Evolutionary conservation across 2,113 vertebrate species (phyloP).

Genomic region (Empidonax traillii): DNA sequence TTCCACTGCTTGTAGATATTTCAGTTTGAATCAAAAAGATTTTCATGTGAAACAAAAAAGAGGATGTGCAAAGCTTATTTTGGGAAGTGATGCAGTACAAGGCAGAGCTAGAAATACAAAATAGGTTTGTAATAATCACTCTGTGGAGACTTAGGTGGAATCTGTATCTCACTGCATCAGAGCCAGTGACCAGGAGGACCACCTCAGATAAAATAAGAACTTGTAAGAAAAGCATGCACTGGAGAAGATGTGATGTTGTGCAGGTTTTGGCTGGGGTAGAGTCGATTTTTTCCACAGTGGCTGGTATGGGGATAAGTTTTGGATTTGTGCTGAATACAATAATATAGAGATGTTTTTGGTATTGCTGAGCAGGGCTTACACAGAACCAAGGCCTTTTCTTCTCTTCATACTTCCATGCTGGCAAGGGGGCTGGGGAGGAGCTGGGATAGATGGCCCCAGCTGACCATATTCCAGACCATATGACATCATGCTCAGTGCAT

Average conservation of each 20-base stretch:
- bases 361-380: background rate
- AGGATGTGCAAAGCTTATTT: background rate
- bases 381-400: background rate
- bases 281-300: background rate
- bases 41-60: background rate
- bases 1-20: background rate
- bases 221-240: background rate
- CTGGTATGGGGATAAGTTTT: background rate
- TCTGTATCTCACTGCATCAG: background rate
- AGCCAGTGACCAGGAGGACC: background rate
- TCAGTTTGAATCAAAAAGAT: background rate
- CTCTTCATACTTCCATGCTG: background rate
- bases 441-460: background rate
- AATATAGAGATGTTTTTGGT: background rate
- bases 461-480: background rate
- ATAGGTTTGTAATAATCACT: fast-evolving
- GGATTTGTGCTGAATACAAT: background rate
- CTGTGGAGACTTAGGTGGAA: background rate
- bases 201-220: background rate
- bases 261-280: background rate
- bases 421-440: background rate
- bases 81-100: background rate
- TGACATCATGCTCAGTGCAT: no score
- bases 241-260: background rate
- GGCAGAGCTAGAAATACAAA: background rate